Evolutionary conservation across 1,140 invertebrate species (phyloP).

Genomic region (Megalopta genalis): DNA sequence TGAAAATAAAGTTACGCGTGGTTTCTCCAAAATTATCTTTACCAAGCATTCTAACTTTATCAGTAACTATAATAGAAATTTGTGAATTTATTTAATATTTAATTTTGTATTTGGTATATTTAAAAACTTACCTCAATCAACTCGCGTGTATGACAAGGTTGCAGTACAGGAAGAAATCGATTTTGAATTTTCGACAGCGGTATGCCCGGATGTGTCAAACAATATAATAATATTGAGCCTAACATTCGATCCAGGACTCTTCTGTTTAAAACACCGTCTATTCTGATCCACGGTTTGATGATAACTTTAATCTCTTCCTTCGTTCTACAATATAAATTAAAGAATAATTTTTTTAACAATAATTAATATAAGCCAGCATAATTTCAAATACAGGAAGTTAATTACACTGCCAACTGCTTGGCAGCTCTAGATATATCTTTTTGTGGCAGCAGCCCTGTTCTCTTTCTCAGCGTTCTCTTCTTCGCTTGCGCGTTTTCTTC

Average conservation of each 20-base stretch:
- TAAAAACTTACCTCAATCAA: slow-evolving; percentile 75
- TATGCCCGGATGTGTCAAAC: slow-evolving; percentile 83
- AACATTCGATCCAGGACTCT: slow-evolving; percentile 86
- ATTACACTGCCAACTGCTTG: slow-evolving; percentile 74
- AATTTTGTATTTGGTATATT: not conserved
- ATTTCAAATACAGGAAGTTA: not conserved
- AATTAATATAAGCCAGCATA: too few species aligned
- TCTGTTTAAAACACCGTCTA: slow-evolving; percentile 87
- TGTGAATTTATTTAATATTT: slow-evolving; percentile 13
- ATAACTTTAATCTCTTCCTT: slow-evolving; percentile 76
- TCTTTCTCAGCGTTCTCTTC: slow-evolving; percentile 55
- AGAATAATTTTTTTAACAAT: not conserved
- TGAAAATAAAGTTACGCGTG: slow-evolving; percentile 73
- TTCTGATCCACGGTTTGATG: slow-evolving; percentile 86
- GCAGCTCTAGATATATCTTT: slow-evolving; percentile 71
- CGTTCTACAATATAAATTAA: slow-evolving; percentile 62
- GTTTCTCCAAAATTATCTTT: slow-evolving; percentile 66
- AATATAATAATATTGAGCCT: slow-evolving; percentile 83
- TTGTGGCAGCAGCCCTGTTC: slow-evolving; percentile 66
- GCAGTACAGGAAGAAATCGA: slow-evolving; percentile 80
- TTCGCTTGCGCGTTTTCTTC: slow-evolving; percentile 45
- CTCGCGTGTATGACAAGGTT: slow-evolving; percentile 80
- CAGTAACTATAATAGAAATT: slow-evolving; percentile 73
- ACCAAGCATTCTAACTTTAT: slow-evolving; percentile 75
- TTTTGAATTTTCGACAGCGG: slow-evolving; percentile 80